A percentile compares a stretch with the other conserved stretches of the same genome.
These are phyloP conservation scores for Meloidogyne chitwoodi DNA, from an alignment of 1,140 invertebrate genomes.

Conservation along the genomic window DNA sequence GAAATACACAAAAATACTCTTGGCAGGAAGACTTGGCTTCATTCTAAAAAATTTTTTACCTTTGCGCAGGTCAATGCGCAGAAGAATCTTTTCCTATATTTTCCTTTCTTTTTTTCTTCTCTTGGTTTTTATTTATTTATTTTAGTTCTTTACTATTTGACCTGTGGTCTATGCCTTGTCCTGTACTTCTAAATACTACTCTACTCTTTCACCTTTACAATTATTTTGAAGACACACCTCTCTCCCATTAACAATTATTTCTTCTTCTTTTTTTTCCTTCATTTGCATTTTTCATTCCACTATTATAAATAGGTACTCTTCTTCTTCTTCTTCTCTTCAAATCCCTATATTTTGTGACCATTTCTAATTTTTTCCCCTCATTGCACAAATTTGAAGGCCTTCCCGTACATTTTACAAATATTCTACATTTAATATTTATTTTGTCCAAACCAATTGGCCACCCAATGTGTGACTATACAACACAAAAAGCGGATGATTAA, in stretches of 20 bases:
- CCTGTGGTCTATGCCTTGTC: background rate
- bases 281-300: slow-evolving; percentile 7
- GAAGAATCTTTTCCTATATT: background rate
- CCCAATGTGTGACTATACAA: background rate
- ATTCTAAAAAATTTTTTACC: too few species aligned
- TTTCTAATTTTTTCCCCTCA: background rate
- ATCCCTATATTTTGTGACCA: background rate
- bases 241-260: background rate
- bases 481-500: background rate
- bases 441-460: slow-evolving; percentile 13
- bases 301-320: too few species aligned
- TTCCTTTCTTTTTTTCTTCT: background rate
- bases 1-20: too few species aligned
- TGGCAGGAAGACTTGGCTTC: too few species aligned
- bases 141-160: background rate
- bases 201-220: background rate
- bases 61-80: background rate
- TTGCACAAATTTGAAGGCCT: background rate
- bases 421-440: background rate
- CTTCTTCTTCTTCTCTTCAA: background rate
- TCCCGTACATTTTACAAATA: background rate
- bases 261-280: background rate
- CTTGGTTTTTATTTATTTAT: too few species aligned
- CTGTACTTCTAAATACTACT: background rate
- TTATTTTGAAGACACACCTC: background rate